These are phyloP conservation scores for Nephrotoma guestfalica DNA, from an alignment of 2,888 invertebrate species.

Conservation along the genomic window DNA sequence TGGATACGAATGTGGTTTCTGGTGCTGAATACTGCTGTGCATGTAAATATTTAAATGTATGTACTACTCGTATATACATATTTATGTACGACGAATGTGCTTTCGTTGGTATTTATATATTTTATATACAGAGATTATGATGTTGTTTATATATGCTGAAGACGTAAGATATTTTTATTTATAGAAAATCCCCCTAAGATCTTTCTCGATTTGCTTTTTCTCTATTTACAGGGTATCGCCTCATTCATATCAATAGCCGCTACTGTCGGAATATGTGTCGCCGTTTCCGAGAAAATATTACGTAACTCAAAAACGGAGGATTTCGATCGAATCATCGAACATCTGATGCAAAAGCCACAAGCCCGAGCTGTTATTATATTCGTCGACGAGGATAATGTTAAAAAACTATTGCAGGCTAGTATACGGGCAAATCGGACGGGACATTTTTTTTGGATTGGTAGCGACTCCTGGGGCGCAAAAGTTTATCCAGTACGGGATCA, in stretches of 20 bases:
- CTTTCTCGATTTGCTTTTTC: conserved; percentile 9
- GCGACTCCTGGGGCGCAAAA: conserved; percentile 58
- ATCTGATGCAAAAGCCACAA: conserved; percentile 39
- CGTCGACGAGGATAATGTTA: conserved; percentile 55
- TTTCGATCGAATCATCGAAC: conserved; percentile 43
- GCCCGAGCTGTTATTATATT: conserved; percentile 54
- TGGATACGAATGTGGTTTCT: neutral
- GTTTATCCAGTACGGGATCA: conserved; percentile 44
- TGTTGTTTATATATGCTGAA: neutral
- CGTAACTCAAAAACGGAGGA: conserved; percentile 40
- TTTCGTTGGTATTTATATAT: too few relatives aligned
- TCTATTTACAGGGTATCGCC: conserved; percentile 37
- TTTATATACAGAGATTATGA: neutral
- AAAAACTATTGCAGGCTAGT: conserved; percentile 41
- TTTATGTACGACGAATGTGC: neutral
- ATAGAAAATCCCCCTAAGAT: neutral
- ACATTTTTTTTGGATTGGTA: conserved; percentile 53
- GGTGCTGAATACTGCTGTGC: neutral
- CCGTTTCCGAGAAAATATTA: conserved; percentile 41
- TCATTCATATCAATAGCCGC: conserved; percentile 38
- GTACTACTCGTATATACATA: neutral
- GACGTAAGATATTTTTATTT: neutral
- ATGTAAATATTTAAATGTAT: neutral
- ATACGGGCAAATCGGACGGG: conserved; percentile 41
- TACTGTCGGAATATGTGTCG: conserved; percentile 37